phyloP scores from a whole-genome alignment of 1,140 invertebrate genomes.

The Calliopsis andreniformis region DNA sequence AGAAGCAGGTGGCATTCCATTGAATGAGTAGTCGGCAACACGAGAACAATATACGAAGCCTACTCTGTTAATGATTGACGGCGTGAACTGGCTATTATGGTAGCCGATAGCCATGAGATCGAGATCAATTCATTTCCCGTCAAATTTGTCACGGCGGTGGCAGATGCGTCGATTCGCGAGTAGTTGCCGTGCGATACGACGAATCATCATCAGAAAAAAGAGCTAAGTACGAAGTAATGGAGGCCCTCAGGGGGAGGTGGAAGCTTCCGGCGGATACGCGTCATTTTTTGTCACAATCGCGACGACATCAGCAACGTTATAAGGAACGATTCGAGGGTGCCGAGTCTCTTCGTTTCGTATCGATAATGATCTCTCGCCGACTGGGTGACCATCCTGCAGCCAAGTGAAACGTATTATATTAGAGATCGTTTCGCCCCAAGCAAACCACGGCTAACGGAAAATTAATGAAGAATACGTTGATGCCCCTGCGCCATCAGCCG shows the following conservation, averaged over 20 bases:
- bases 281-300: constrained; percentile 81
- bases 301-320: constrained; percentile 73
- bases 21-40: too few relatives aligned
- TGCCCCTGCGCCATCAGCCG: constrained; percentile 18
- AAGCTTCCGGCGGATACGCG: constrained; percentile 79
- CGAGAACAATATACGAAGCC: too few relatives aligned
- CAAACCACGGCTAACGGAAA: constrained; percentile 50
- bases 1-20: too few relatives aligned
- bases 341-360: constrained; percentile 67
- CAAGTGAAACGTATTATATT: constrained; percentile 38
- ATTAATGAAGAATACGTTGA: constrained; percentile 50
- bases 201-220: constrained; percentile 73
- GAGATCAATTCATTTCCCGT: constrained; percentile 60
- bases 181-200: constrained; percentile 50
- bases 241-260: constrained; percentile 55
- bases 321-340: constrained; percentile 61
- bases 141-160: constrained; percentile 55
- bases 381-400: constrained; percentile 59
- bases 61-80: too few relatives aligned
- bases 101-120: constrained; percentile 22
- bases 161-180: constrained; percentile 56
- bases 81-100: constrained; percentile 1
- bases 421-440: constrained; percentile 37
- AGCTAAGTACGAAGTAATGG: constrained; percentile 73
- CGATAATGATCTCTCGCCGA: constrained; percentile 80